Base-by-base conservation (phyloP, 2,113 vertebrate genomes). In the Morone saxatilis region DNA sequence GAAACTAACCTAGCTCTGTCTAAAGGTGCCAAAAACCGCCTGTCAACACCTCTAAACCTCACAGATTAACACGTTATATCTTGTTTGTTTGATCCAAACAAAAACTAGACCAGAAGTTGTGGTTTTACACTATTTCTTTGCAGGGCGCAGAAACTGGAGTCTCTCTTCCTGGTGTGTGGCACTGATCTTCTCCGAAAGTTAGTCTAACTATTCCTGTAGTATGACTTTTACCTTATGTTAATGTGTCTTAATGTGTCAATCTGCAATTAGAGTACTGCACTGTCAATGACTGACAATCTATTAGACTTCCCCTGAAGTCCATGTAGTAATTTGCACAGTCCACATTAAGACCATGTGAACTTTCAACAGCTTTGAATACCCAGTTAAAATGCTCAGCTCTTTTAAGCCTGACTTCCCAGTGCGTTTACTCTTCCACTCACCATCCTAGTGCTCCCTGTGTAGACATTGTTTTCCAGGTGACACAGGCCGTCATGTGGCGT, bases 401-500 rank as follows among this genome's bases (percentile, higher is more conserved):
- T 50, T 68, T 53, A 41, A 62, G 22, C 36, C n/a, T 6, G 20
- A 40, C 22, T 9, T 51, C 20, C 5, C n/a, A 11, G 36, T 6
- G n/a, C 13, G 16, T 40, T 40, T 62, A 54, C 19, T 5, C 20
- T 5, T 9, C 9, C 8, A 11, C 94, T 97, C 96, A 99, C 98
- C 98, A 99, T 98, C 93, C 88, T 96, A 1, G 97, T 96, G 45
- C 97, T 97, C 83, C 94, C 96, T 71, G 96, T 76, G 91, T 99
- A 99, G 71, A 97, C 78, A 3, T 98, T 98, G 92, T 98, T 96
- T 90, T 97, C 96, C 92, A 99, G 94, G 87, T 99, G 98, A 91
- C 98, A 99, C 78, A 94, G 95, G 41, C 98, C 98, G 0, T 99
- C 98, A 25, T 99, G 95, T 0, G 98, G 98, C 61, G 96, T 92